Evolutionary conservation across 1,140 invertebrate genomes (phyloP).

Genomic region (Sitophilus oryzae): DNA sequence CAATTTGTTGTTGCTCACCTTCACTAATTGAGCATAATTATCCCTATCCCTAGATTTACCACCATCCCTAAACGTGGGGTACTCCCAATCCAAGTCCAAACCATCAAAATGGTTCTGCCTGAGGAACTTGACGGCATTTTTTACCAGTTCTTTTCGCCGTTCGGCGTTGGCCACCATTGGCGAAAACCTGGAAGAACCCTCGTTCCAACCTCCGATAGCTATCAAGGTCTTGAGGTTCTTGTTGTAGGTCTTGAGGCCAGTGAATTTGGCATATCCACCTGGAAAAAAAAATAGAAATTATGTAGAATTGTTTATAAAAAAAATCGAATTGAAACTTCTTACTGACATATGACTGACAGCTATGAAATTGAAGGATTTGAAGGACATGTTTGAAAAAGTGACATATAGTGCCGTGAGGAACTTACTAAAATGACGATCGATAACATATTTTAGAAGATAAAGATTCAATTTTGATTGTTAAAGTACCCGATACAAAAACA

Average conservation of each 20-base stretch:
- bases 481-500: no score
- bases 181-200: conserved; percentile 84
- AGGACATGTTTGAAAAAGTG: no score
- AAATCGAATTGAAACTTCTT: no score
- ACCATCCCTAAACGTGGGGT: conserved; percentile 82
- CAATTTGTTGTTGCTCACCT: conserved; percentile 49
- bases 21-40: conserved; percentile 83
- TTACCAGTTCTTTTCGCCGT: conserved; percentile 72
- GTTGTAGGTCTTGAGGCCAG: conserved; percentile 87
- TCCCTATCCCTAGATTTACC: conserved; percentile 83
- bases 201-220: conserved; percentile 95
- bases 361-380: no score
- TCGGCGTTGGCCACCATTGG: conserved; percentile 75
- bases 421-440: no score
- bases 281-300: conserved; percentile 32
- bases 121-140: conserved; percentile 82
- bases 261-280: conserved; percentile 95
- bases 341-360: no score
- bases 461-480: no score
- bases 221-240: conserved; percentile 86
- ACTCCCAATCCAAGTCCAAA: conserved; percentile 95
- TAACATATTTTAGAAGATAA: no score
- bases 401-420: no score
- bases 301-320: no score
- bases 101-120: conserved; percentile 92